Conservation (phyloP, 2,113 vertebrate species). For the Nettapus auritus region DNA sequence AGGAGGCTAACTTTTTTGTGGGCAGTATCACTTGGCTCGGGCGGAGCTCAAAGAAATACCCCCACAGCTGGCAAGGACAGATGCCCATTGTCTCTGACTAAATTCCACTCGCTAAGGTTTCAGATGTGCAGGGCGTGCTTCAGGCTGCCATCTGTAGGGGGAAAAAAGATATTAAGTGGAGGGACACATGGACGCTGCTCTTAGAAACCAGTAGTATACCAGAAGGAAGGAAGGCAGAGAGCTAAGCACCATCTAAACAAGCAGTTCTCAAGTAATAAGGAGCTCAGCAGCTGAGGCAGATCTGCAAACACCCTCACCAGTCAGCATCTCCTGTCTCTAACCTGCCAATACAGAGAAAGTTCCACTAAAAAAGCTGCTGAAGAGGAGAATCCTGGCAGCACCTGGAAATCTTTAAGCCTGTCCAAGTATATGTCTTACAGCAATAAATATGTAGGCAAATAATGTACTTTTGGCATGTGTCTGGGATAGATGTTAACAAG, state of each 20-base stretch:
- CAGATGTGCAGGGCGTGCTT: not conserved
- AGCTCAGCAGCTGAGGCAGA: not conserved
- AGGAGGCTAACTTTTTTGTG: not conserved
- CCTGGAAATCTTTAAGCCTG: conserved; percentile 37
- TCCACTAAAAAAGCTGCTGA: not conserved
- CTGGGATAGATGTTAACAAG: conserved; percentile 18
- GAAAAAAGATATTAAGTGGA: not conserved
- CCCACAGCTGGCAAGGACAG: not conserved
- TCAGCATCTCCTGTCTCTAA: not conserved
- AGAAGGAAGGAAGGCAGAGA: not conserved
- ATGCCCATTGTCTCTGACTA: not conserved
- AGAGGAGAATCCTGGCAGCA: conserved; percentile 15
- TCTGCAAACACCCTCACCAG: not conserved
- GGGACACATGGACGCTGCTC: not conserved
- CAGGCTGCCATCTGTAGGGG: not conserved
- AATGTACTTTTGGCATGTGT: not conserved
- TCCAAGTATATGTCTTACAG: conserved; percentile 16
- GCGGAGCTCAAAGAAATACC: not conserved
- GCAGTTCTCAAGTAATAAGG: not conserved
- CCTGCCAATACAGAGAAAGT: not conserved
- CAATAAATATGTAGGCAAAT: conserved; percentile 42
- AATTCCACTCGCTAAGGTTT: not conserved
- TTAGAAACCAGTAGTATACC: not conserved
- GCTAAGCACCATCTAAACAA: not conserved
- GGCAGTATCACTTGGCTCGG: not conserved